Evolutionary conservation across 2,888 invertebrate genomes (phyloP), one percentile per base, ranked within the genome.

Genomic region (Noctua fimbriata): DNA sequence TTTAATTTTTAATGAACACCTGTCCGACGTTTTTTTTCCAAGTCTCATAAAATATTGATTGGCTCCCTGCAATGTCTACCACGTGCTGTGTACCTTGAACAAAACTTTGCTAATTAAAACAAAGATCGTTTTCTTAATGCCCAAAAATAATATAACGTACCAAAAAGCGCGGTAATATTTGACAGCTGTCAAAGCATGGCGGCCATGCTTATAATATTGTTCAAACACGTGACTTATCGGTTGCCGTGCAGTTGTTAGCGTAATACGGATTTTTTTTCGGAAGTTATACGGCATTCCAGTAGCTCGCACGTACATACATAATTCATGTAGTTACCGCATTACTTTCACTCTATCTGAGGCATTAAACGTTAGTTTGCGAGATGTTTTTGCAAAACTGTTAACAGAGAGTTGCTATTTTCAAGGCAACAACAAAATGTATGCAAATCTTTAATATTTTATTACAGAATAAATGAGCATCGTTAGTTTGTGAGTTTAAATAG

Each of bases 241-340:
- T 79, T 79, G 73, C 81, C 79, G 84, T 83, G 83, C 78, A 73
- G 83, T 89, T 85, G 77, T 86, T 89, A 60, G 86, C 86, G 88
- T 88, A 89, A 86, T 89, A 86, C 81, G 70, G 83, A 55, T 86
- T 89, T 89, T 90, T 90, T 93, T 93, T 93, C 92, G 93, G 93
- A 92, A 92, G 91, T 89, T 80, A 85, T 75, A 89, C 85, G 78
- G 85, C 88, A 87, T 89, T 90, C 90, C 87, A 85, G 85, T 81
- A 80, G 88, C 83, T 89, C 73, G 85, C 81, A 86, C 85, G 89
- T 90, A 88, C 83, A 92, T 93, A 87, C 88, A 93, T 93, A 89
- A 94, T 93, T 90, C 92, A 93, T 92, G 81, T 73, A 87, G 91
- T 93, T 93, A 92, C 92, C 87, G 86, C 93, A 92, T 92, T 91